These are phyloP conservation scores for Drosophila busckii DNA, from an alignment of 1,140 invertebrate species.

Conservation along the genomic window DNA sequence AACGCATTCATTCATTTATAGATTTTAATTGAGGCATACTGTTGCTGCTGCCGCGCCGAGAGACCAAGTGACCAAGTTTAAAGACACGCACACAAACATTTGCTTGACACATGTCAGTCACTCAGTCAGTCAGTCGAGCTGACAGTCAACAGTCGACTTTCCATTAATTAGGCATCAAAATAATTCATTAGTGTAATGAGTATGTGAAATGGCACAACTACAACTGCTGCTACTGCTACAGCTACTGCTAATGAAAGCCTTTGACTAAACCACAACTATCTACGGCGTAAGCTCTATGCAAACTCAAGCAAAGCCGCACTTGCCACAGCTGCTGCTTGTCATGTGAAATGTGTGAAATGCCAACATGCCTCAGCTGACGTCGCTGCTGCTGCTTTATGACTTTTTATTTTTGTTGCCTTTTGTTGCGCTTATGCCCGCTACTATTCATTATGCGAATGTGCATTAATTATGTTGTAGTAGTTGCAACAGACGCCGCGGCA, in stretches of 20 bases:
- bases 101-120: slow-evolving; percentile 65
- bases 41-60: slow-evolving; percentile 10
- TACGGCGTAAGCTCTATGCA: slow-evolving; percentile 41
- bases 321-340: slow-evolving; percentile 13
- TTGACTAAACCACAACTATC: slow-evolving; percentile 24
- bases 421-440: slow-evolving; percentile 29
- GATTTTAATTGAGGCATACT: slow-evolving; percentile 67
- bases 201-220: slow-evolving; percentile 53
- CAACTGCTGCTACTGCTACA: not conserved
- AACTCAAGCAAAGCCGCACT: slow-evolving; percentile 19
- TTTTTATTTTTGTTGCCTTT: slow-evolving; percentile 18
- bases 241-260: slow-evolving; percentile 45
- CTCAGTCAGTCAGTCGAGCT: slow-evolving; percentile 14
- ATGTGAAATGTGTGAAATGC: slow-evolving; percentile 72
- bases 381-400: slow-evolving; percentile 24
- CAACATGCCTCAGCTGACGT: slow-evolving; percentile 29
- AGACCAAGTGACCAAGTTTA: slow-evolving; percentile 75
- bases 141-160: slow-evolving; percentile 33
- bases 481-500: slow-evolving; percentile 34
- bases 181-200: slow-evolving; percentile 72
- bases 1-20: slow-evolving; percentile 20
- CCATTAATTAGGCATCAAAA: slow-evolving; percentile 76
- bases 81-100: no score
- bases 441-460: slow-evolving; percentile 71
- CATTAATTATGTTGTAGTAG: slow-evolving; percentile 72